phyloP scores from a whole-genome alignment of 2,797 vertebrate genomes.

The Mareca penelope region DNA sequence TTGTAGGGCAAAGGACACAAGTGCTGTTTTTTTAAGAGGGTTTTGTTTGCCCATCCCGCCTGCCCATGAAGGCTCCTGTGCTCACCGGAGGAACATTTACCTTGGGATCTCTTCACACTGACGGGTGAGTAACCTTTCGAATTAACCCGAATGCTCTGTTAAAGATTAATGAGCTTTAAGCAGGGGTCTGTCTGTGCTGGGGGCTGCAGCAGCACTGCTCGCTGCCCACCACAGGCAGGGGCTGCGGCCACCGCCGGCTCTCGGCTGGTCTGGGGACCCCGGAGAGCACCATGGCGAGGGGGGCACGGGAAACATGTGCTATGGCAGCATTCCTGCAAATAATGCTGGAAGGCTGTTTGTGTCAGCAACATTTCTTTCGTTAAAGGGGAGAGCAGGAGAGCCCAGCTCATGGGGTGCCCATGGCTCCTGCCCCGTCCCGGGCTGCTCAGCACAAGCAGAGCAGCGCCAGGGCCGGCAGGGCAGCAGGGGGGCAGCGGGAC shows the following conservation, averaged over 20 bases:
- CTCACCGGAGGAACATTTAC: not conserved
- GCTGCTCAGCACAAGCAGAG: too few relatives aligned
- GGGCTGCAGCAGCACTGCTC: not conserved
- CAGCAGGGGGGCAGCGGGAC: not conserved
- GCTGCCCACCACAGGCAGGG: not conserved
- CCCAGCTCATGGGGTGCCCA: too few relatives aligned
- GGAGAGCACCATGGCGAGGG: accelerated
- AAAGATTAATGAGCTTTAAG: not conserved
- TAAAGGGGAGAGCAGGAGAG: not conserved
- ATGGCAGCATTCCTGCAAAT: accelerated
- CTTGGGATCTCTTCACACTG: not conserved
- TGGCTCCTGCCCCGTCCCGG: not conserved
- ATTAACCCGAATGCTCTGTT: not conserved
- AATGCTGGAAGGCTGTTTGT: accelerated
- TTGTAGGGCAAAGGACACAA: not conserved
- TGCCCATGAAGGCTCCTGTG: not conserved
- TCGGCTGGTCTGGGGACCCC: not conserved
- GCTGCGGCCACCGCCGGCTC: accelerated
- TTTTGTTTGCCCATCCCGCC: not conserved
- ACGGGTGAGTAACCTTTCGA: constrained; percentile 19
- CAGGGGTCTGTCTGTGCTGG: not conserved
- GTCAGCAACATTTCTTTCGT: accelerated
- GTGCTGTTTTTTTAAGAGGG: not conserved
- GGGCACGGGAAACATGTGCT: accelerated
- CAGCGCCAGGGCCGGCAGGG: too few relatives aligned